These are phyloP conservation scores for Tolmerus cingulatus DNA, from an alignment of 2,888 invertebrate genomes.

Conservation along the genomic window DNA sequence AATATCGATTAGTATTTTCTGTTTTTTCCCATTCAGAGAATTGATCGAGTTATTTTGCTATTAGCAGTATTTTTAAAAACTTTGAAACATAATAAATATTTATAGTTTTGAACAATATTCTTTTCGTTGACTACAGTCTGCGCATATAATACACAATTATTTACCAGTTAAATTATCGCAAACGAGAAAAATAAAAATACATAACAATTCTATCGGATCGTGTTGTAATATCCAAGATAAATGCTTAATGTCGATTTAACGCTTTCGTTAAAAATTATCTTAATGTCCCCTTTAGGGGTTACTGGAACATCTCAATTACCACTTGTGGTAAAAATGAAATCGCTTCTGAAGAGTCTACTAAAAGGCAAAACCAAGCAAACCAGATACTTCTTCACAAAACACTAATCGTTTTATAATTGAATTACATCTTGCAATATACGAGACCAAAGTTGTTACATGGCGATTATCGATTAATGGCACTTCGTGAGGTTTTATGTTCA, in stretches of 20 bases:
- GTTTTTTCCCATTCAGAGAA: not conserved
- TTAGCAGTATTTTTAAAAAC: not conserved
- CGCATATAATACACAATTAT: not conserved
- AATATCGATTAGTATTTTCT: not conserved
- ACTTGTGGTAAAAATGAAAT: not conserved
- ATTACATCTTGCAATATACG: not conserved
- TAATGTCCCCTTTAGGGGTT: not conserved
- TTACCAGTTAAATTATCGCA: too few relatives aligned
- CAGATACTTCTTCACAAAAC: not conserved
- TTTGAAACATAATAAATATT: too few relatives aligned
- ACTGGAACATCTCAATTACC: not conserved
- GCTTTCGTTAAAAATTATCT: not conserved
- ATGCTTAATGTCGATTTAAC: not conserved
- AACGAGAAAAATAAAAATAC: too few relatives aligned
- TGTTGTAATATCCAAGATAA: not conserved
- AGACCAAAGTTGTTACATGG: not conserved
- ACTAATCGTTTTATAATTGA: not conserved
- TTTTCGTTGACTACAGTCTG: too few relatives aligned
- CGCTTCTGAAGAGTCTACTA: not conserved
- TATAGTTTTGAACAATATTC: too few relatives aligned
- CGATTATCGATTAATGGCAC: not conserved
- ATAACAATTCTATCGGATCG: not conserved
- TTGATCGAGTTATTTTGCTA: not conserved
- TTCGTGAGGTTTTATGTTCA: not conserved
- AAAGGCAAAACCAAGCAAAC: not conserved